phyloP scores from a whole-genome alignment of 92 coral and sea anemone genomes.

The Umimayanthus chanpuru region DNA sequence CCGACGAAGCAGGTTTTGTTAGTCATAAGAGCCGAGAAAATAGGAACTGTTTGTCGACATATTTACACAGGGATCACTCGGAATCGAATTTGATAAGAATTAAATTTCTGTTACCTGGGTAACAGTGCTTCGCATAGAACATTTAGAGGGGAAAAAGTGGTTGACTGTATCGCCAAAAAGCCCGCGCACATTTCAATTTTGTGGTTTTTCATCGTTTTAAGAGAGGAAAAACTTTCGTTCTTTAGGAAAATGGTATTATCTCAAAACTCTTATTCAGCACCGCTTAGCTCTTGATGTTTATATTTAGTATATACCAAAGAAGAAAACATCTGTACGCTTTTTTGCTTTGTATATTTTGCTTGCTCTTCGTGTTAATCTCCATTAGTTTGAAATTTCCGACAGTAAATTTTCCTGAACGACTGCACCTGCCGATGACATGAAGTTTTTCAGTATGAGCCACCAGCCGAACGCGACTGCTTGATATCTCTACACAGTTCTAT shows the following conservation, averaged over 20 bases:
- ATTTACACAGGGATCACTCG: conserved; percentile 49
- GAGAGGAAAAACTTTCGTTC: neutral
- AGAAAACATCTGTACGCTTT: neutral
- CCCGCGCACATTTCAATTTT: neutral
- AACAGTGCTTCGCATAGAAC: conserved; percentile 29
- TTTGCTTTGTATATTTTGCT: neutral
- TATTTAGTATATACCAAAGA: neutral
- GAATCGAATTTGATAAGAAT: conserved; percentile 28
- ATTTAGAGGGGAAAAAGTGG: conserved; percentile 18
- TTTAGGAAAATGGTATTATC: no score
- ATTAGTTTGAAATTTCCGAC: neutral
- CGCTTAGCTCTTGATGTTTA: no score
- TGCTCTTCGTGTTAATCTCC: neutral
- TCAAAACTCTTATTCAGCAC: no score
- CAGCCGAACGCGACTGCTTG: no score
- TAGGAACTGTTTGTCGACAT: conserved; percentile 14
- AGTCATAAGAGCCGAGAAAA: conserved; percentile 19
- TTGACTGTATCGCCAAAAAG: neutral
- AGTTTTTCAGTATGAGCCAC: neutral
- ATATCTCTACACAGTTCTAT: neutral
- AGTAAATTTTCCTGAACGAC: neutral
- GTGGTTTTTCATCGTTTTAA: neutral
- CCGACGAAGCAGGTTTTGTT: conserved; percentile 7
- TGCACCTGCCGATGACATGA: neutral
- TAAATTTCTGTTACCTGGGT: conserved; percentile 46